A percentile compares a stretch with the other conserved stretches of the same genome.
Conservation (phyloP, 2,113 vertebrate genomes). For the Siphamia tubifer region DNA sequence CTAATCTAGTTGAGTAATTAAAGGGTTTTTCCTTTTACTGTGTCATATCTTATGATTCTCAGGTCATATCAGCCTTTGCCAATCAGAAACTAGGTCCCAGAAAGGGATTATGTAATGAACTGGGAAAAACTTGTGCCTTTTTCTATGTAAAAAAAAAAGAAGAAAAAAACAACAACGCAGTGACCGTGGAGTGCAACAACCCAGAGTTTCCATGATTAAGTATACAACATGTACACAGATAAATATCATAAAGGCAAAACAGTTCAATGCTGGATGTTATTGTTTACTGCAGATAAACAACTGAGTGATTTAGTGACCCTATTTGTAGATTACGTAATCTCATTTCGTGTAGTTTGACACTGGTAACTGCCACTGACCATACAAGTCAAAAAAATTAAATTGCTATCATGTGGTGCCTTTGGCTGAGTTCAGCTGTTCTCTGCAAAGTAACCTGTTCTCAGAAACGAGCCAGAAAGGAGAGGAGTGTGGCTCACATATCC, state of each 20-base stretch:
- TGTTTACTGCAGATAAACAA: no score
- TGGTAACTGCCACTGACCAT: not conserved
- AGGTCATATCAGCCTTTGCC: constrained; percentile 18
- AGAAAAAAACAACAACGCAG: not conserved
- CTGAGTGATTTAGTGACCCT: not conserved
- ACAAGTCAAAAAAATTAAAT: not conserved
- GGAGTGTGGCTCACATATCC: constrained; percentile 37
- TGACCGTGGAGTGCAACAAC: no score
- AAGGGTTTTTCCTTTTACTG: no score
- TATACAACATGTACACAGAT: not conserved
- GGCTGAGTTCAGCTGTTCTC: not conserved
- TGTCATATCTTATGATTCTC: constrained; percentile 32
- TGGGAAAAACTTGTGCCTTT: not conserved
- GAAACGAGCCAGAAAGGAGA: constrained; percentile 14
- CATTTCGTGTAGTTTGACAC: constrained; percentile 1
- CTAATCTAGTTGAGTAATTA: no score
- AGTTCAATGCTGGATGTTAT: no score
- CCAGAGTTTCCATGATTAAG: not conserved
- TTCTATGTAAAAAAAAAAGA: not conserved
- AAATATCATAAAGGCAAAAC: no score
- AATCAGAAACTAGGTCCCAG: constrained; percentile 21
- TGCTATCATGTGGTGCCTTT: constrained; percentile 3
- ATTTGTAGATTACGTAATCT: not conserved
- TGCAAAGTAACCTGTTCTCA: constrained; percentile 26
- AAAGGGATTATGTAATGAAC: constrained; percentile 6